phyloP scores from a whole-genome alignment of 2,797 vertebrate genomes.

The Cuniculus paca region DNA sequence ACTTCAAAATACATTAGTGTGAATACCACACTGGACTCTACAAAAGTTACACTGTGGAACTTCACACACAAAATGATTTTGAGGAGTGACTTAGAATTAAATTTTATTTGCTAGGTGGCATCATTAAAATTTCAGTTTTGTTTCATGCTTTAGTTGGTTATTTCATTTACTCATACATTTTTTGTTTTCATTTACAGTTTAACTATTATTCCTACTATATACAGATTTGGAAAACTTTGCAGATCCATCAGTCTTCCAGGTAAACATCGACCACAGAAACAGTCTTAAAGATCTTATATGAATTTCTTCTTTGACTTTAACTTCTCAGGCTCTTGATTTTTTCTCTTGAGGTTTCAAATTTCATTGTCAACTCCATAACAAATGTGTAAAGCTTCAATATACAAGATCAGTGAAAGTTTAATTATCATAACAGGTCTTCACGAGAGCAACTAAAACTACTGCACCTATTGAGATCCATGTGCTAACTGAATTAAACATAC shows the following conservation, averaged over 20 bases:
- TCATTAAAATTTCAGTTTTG: conserved; percentile 23
- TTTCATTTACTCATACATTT: conserved; percentile 10
- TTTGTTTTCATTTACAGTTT: conserved; percentile 53
- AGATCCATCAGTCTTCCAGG: neutral
- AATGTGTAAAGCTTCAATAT: neutral
- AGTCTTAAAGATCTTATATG: conserved; percentile 44
- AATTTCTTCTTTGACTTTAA: conserved; percentile 29
- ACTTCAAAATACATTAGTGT: neutral
- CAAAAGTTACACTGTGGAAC: neutral
- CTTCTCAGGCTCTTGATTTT: neutral
- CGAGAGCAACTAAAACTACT: neutral
- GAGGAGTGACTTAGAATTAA: conserved; percentile 32
- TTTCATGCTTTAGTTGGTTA: conserved; percentile 18
- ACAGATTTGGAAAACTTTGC: neutral
- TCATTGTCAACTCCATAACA: conserved; percentile 5
- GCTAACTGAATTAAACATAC: neutral
- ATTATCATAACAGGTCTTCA: conserved; percentile 1
- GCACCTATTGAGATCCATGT: neutral
- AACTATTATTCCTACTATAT: neutral
- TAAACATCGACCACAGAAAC: neutral
- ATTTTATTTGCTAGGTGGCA: conserved; percentile 26
- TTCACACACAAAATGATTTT: neutral
- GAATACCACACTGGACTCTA: neutral
- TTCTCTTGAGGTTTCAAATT: conserved; percentile 3
- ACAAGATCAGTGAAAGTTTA: neutral